phyloP scores from a whole-genome alignment of 1,140 invertebrate species.

The Goniozus legneri region DNA sequence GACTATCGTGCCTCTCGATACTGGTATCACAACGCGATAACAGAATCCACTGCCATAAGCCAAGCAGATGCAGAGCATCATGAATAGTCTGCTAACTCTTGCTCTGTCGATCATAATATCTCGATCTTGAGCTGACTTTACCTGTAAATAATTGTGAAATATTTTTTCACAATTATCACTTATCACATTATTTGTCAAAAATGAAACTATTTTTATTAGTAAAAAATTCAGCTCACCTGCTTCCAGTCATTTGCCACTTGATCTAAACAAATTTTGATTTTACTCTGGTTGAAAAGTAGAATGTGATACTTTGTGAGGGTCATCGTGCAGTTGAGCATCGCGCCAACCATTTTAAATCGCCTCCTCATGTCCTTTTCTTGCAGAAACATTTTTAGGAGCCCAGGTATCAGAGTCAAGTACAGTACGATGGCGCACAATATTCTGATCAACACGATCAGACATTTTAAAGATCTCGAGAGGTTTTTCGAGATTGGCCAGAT shows the following conservation, averaged over 20 bases:
- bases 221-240: too few species aligned
- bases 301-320: conserved; percentile 29
- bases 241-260: conserved; percentile 33
- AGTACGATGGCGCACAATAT: background rate
- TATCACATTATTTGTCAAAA: too few species aligned
- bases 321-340: conserved; percentile 30
- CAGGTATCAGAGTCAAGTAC: conserved; percentile 4
- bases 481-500: conserved; percentile 2
- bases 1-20: conserved; percentile 32
- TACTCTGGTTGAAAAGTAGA: conserved; percentile 12
- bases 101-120: conserved; percentile 38
- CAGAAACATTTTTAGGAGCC: conserved; percentile 1
- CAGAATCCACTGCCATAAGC: conserved; percentile 42
- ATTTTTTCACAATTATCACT: too few species aligned
- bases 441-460: background rate
- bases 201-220: too few species aligned
- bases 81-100: conserved; percentile 39
- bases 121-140: conserved; percentile 30
- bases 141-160: conserved; percentile 24
- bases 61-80: conserved; percentile 35
- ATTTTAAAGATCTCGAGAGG: background rate
- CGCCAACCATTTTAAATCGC: conserved; percentile 28
- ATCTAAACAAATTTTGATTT: conserved; percentile 26
- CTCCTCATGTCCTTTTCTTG: conserved; percentile 1
- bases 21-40: conserved; percentile 43